Conservation (phyloP, 2,888 invertebrate genomes). For the Lacanobia oleracea region DNA sequence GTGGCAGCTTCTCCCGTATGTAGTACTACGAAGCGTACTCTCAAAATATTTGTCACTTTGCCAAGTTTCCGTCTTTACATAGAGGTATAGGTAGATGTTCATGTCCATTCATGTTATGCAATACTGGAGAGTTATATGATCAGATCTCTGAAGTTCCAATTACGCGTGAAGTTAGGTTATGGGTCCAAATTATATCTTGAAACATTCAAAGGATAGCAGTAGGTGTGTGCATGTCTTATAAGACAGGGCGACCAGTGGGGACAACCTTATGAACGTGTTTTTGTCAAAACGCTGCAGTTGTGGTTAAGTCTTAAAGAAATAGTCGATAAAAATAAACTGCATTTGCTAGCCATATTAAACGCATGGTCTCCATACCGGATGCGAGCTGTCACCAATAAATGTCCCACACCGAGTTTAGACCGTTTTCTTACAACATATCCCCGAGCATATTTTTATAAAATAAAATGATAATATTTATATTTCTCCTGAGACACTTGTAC, state of each 20-base stretch:
- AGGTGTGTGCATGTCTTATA: no score
- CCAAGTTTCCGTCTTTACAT: constrained; percentile 24
- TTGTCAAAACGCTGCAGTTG: no score
- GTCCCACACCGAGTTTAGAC: constrained; percentile 21
- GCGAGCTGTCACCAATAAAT: constrained; percentile 20
- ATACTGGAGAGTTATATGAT: neutral
- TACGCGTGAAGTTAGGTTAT: neutral
- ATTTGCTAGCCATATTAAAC: constrained; percentile 20
- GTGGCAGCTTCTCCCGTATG: neutral
- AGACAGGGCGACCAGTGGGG: no score
- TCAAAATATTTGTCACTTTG: constrained; percentile 45
- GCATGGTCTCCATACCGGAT: constrained; percentile 21
- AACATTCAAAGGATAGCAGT: neutral
- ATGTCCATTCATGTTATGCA: constrained; percentile 38
- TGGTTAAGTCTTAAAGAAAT: neutral
- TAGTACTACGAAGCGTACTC: constrained; percentile 48
- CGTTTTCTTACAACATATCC: neutral
- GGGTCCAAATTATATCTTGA: neutral
- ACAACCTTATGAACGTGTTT: no score
- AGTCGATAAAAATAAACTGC: constrained; percentile 20
- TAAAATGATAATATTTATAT: neutral
- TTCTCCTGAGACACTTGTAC: neutral
- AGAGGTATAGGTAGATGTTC: neutral
- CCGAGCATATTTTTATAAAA: neutral
- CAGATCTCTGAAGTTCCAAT: neutral